Evolutionary conservation across 2,113 vertebrate genomes (phyloP).

Genomic region (Plecturocebus donacophilus): DNA sequence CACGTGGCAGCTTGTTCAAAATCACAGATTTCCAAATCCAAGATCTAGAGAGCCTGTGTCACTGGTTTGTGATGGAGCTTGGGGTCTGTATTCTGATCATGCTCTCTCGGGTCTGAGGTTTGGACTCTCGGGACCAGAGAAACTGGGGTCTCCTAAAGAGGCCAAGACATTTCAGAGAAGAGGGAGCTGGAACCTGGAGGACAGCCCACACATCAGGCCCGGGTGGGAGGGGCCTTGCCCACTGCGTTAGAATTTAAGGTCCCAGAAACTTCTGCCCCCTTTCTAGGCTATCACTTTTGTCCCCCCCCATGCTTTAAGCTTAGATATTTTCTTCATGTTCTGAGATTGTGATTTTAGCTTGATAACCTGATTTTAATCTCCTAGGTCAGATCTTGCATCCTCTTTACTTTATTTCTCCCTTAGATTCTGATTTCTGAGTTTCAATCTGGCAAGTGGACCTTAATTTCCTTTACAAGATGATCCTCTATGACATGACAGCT

Average conservation of each 20-base stretch:
- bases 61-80: not conserved
- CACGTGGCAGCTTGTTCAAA: not conserved
- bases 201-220: not conserved
- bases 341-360: not conserved
- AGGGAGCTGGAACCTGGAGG: fast-evolving
- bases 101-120: not conserved
- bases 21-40: not conserved
- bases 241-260: not conserved
- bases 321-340: not conserved
- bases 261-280: not conserved
- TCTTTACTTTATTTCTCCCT: too few species aligned
- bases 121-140: not conserved
- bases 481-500: not conserved
- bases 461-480: not conserved
- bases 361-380: too few species aligned
- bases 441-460: not conserved
- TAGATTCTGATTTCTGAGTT: not conserved
- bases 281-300: not conserved
- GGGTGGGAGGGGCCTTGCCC: not conserved
- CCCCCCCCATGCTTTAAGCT: not conserved
- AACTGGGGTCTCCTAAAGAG: not conserved
- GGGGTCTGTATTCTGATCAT: not conserved
- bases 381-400: not conserved
- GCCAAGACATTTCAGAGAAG: not conserved
- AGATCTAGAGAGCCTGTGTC: not conserved